Base-by-base conservation (phyloP, 2,888 invertebrate genomes). In the Trichogramma evanescens region DNA sequence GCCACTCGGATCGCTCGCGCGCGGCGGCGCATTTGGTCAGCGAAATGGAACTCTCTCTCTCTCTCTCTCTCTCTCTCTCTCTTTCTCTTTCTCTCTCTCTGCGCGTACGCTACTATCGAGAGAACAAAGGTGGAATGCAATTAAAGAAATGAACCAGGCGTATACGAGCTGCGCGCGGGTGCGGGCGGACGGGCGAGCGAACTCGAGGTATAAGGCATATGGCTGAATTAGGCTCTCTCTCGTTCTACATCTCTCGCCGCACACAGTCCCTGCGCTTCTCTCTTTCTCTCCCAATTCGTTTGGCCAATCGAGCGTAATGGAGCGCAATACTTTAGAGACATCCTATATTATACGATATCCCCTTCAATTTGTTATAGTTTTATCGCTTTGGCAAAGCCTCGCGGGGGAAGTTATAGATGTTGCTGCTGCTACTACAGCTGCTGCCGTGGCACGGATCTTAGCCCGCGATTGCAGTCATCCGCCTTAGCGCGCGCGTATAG, bases 141-240 rank as follows among this genome's bases (percentile, higher is more conserved):
- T 63, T 57, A 57, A 57, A 57, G 57, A 54, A 56, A 55, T 53
- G 46, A 51, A 39, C 44, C 45, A 52, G 42, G 7, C 26, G 26
- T 26, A 26, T 26, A 26, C 26, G 26, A 26, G 26, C 26, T 26
- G 26, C 26, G 26, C 26, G 26, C 26, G 26, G 3, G 26, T 26
- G 26, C 26, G 26, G 26, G 26, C 26, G 26, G 26, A 0, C 26
- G 26, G 26, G 2, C 26, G 26, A 26, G 26, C 26, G 26, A 26
- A 26, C 26, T 26, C 26, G 26, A 26, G 26, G 26, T 26, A 26
- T 26, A 26, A 26, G 26, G 26, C 26, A 26, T 26, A 26, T 26
- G 26, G 26, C 26, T 26, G 26, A 26, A 26, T 26, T 26, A 26
- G 26, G 26, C 39, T 9, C 43, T 26, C 48, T 46, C 38, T 59